Base-by-base conservation (phyloP, 1,140 invertebrate genomes). In the Gonioctena quinquepunctata region DNA sequence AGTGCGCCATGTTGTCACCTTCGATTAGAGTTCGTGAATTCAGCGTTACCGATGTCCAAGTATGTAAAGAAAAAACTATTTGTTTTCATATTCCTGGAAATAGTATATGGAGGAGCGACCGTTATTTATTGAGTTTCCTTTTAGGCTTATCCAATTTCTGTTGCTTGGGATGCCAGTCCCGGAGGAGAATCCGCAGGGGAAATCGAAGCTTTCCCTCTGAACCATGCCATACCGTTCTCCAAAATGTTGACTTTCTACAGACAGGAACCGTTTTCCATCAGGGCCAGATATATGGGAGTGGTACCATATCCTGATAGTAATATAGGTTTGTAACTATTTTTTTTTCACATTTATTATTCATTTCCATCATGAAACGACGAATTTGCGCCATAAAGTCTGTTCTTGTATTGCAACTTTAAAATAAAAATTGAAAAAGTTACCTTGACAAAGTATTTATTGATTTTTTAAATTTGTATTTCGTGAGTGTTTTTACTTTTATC, bases 1-100 rank as follows among this genome's bases (percentile, higher is more conserved):
- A 98, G 82, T 98, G 94, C 85, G 98, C 98, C 6, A 99, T 99
- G 87, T 86, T 99, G 66, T 97, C 94, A 70, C 98, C 98, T 26
- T 96, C 95, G 18, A 96, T 99, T 76, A 90, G 96, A 81, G 97
- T 99, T 28, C 88, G 95, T 69, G 97, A 99, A 67, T 98, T 99
- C 83, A 90, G 88, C 59, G 92, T 99, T 2, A 93, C 93, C 6
- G 97, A 99, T 83, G 90, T 95, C 71, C 96, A 98, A 80, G 93
- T 94, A 7, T 21, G 68, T 42, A n/a, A n/a, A n/a, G n/a, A n/a
- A n/a, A n/a, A n/a, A n/a, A n/a, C n/a, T n/a, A n/a, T n/a, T n/a
- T n/a, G n/a, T n/a, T n/a, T n/a, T n/a, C n/a, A n/a, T n/a, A n/a
- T n/a, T n/a, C n/a, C n/a, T n/a, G n/a, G n/a, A n/a, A n/a, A n/a